Evolutionary conservation across 30 jellyfish, hydroid and myxozoan genomes (phyloP).

Genomic region (Hydra vulgaris): DNA sequence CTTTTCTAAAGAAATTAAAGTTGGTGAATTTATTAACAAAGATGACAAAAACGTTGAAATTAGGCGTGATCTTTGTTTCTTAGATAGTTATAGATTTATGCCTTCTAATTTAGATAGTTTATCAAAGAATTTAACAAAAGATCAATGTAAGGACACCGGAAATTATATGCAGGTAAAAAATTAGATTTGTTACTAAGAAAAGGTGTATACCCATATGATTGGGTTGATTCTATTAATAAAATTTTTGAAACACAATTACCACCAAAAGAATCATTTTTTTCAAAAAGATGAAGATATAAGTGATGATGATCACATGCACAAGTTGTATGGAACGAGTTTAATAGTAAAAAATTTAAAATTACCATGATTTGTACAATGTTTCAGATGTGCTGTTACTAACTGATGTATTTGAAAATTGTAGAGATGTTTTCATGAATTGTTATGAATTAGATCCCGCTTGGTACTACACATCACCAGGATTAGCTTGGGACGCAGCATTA

Average conservation of each 20-base stretch:
- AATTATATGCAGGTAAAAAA: background rate
- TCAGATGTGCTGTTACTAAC: constrained; percentile 23
- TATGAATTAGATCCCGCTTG: constrained; percentile 39
- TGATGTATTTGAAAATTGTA: constrained; percentile 29
- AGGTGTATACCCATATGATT: constrained; percentile 56
- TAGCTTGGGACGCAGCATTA: constrained; percentile 40
- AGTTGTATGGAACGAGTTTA: constrained; percentile 4
- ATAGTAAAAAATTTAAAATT: background rate
- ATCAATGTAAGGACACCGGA: background rate
- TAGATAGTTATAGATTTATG: background rate
- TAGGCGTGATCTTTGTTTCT: background rate
- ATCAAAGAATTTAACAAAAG: background rate
- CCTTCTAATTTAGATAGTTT: background rate
- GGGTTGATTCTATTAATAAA: constrained; percentile 25
- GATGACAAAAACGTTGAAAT: background rate
- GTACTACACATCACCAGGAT: constrained; percentile 37
- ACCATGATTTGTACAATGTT: constrained; percentile 12
- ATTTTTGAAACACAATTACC: constrained; percentile 22
- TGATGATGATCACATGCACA: constrained; percentile 22
- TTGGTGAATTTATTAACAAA: background rate
- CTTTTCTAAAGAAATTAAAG: background rate
- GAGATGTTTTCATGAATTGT: constrained; percentile 2
- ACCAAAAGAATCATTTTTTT: constrained; percentile 14
- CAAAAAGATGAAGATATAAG: background rate
- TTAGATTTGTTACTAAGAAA: constrained; percentile 28